These are phyloP conservation scores for Nesogale talazaci DNA, from an alignment of 2,113 vertebrate genomes.

Conservation along the genomic window DNA sequence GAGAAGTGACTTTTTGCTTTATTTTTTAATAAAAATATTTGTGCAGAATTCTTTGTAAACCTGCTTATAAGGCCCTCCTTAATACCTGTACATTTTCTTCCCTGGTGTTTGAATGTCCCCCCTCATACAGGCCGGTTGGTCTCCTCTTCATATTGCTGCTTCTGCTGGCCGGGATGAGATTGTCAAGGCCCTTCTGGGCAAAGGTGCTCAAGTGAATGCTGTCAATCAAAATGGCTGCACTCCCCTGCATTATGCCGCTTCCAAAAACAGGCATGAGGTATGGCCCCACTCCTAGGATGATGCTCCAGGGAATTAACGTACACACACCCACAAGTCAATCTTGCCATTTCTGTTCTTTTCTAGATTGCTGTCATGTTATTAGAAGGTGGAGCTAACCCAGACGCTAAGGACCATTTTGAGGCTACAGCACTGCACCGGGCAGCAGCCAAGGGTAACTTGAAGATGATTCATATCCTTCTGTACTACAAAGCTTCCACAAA, in stretches of 20 bases:
- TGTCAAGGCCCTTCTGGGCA: slow-evolving; percentile 91
- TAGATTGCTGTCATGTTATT: slow-evolving; percentile 95
- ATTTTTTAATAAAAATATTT: background rate
- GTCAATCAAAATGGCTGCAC: slow-evolving; percentile 97
- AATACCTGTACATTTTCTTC: background rate
- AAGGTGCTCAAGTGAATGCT: slow-evolving; percentile 94
- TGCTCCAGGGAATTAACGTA: slow-evolving; percentile 37
- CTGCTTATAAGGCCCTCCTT: background rate
- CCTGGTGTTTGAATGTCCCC: background rate
- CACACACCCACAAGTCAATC: accelerated
- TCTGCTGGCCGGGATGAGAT: slow-evolving; percentile 97
- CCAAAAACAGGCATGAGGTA: slow-evolving; percentile 96
- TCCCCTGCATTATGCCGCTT: slow-evolving; percentile 96
- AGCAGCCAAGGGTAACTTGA: slow-evolving; percentile 95
- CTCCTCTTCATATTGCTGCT: slow-evolving; percentile 96
- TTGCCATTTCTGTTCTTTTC: slow-evolving; percentile 8
- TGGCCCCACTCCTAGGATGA: background rate
- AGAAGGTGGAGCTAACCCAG: slow-evolving; percentile 94
- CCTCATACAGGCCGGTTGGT: slow-evolving; percentile 92
- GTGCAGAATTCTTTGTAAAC: slow-evolving; percentile 11
- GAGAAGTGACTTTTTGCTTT: background rate
- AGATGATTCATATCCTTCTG: slow-evolving; percentile 95
- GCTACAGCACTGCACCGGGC: slow-evolving; percentile 96
- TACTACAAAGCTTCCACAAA: slow-evolving; percentile 95
- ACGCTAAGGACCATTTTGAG: slow-evolving; percentile 92